Evolutionary conservation across 2,797 vertebrate genomes (phyloP), one percentile per base, ranked within the genome.

Genomic region (Macropodus opercularis): DNA sequence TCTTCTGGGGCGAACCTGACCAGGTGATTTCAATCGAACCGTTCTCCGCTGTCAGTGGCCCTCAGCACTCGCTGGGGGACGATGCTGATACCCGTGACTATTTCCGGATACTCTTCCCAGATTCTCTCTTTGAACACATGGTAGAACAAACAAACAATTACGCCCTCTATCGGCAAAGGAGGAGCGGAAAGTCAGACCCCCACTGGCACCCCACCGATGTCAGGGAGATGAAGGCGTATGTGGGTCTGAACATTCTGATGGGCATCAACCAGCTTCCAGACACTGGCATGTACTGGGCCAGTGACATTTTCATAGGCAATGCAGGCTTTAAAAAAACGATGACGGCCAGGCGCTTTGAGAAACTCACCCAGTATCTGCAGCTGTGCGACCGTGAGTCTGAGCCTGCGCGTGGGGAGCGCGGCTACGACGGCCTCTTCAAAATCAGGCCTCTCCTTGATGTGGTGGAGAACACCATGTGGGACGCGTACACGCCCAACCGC

Each of bases 141-240:
- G 93, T 94, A 80, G 92, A 93, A 92, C 93, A 94, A 93, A 94
- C 93, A 91, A 94, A 94, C 89, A 94, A 91, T 85, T 93, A 94
- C 91, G 93, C 93, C 91, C 89, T 92, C 89, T 94, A 93, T 80
- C 92, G 93, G 90, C 93, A 94, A 66, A 92, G 91, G 85, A 91
- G 88, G 86, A 91, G 91, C 23, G 93, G 93, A 41, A 92, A 93
- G 63, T 86, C 90, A 75, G 93, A 94, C 86, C 83, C 93, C 65
- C 90, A 92, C 85, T 94, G 93, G 93, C 92, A 93, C 84, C 93
- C 93, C 42, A 94, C 93, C 71, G 92, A 93, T 85, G 82, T 92
- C 22, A 90, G 92, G 39, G 93, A 94, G 87, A 94, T 94, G 89
- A 90, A 77, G 69, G 93, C 93, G 6, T 94, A 93, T 68, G 81